Evolutionary conservation across 2,797 vertebrate species (phyloP), one percentile per base, ranked within the genome.

Genomic region (Smutsia temminckii): DNA sequence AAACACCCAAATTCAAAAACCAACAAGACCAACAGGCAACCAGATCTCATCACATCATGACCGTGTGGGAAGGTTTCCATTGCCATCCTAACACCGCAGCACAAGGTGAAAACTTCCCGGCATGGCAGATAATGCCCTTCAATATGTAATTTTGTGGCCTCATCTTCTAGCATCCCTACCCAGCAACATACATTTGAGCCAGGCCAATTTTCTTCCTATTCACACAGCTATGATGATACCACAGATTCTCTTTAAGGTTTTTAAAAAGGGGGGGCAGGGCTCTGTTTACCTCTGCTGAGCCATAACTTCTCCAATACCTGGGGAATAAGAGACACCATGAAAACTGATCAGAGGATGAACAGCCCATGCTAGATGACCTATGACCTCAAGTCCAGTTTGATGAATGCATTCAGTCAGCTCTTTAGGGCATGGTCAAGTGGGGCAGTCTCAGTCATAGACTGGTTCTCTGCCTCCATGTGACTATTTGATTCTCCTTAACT

Each of bases 401-500:
- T 29, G 51, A 59, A n/a, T 63, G 61, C 20, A 77, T 74, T 81
- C 23, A 64, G 61, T 94, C 25, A 53, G 49, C 11, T 75, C 68
- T 84, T 53, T 71, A 78, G 77, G 18, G 10, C 20, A 57, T 42
- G 69, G 42, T 95, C n/a, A 71, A 25, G 42, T 25, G 84, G 14
- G 34, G 6, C 63, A 17, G 8, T 78, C 16, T 75, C 27, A 57
- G 29, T 63, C 83, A 53, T 18, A 71, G n/a, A 69, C 12, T 55
- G 34, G 16, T 21, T 87, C 77, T 96, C 55, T 89, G 4, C 13
- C 29, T 90, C 16, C 8, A 9, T 88, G 17, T 32, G 21, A 49
- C 89, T 81, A 64, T 77, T 85, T 80, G 71, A 86, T 69, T 91
- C 13, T 13, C 42, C 83, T 96, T 66, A 49, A 79, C 4, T 79